Evolutionary conservation across 1,140 invertebrate species (phyloP).

Genomic region (Macrostomum lignano): DNA sequence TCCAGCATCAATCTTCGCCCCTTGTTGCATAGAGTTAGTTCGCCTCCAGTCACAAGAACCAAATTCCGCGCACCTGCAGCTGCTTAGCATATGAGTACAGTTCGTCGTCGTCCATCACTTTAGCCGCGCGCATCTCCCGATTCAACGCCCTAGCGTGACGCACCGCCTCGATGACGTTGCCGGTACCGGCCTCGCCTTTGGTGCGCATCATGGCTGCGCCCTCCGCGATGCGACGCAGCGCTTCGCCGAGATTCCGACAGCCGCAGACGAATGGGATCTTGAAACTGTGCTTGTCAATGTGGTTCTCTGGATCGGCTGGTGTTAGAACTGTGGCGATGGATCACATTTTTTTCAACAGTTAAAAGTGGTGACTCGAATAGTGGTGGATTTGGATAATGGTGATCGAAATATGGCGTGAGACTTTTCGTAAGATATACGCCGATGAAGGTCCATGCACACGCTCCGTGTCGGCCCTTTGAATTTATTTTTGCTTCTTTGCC

Average conservation of each 20-base stretch:
- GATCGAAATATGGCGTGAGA: too few species aligned
- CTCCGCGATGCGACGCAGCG: constrained; percentile 14
- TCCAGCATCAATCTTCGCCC: background rate
- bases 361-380: background rate
- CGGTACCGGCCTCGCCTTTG: constrained; percentile 19
- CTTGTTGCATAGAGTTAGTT: background rate
- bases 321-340: constrained; percentile 12
- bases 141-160: constrained; percentile 15
- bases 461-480: too few species aligned
- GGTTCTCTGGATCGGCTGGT: constrained; percentile 16
- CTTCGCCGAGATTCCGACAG: constrained; percentile 15
- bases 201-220: constrained; percentile 20
- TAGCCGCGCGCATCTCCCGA: constrained; percentile 12
- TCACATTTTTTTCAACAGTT: background rate
- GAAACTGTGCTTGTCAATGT: constrained; percentile 17
- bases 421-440: too few species aligned
- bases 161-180: constrained; percentile 18
- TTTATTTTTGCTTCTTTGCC: too few species aligned
- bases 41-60: background rate
- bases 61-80: constrained; percentile 9
- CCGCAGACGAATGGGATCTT: constrained; percentile 18
- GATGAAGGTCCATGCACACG: too few species aligned
- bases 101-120: constrained; percentile 13
- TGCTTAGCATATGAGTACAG: constrained; percentile 15
- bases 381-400: too few species aligned